phyloP scores from a whole-genome alignment of 1,140 invertebrate genomes.

The Leptinotarsa lineolata region DNA sequence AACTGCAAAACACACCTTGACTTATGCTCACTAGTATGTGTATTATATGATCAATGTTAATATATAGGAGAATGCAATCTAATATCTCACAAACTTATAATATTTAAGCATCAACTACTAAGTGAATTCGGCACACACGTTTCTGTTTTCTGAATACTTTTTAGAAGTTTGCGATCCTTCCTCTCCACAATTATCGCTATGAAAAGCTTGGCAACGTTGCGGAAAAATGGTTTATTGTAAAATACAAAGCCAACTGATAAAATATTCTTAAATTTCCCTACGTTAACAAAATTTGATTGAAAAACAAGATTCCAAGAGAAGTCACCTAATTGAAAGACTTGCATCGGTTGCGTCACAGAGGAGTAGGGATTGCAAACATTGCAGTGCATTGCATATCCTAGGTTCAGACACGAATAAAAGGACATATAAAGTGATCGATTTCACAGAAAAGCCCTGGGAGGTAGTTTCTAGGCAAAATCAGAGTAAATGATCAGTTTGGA shows the following conservation, averaged over 20 bases:
- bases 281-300: constrained; percentile 18
- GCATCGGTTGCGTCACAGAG: constrained; percentile 13
- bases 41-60: too few species aligned
- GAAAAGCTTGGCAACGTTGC: constrained; percentile 22
- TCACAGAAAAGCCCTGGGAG: constrained; percentile 39
- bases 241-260: constrained; percentile 18
- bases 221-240: constrained; percentile 23
- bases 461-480: constrained; percentile 29
- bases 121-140: too few species aligned
- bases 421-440: constrained; percentile 44
- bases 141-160: too few species aligned
- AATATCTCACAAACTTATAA: too few species aligned
- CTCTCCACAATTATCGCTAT: background rate
- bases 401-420: constrained; percentile 28
- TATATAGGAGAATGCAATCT: too few species aligned
- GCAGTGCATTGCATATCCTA: constrained; percentile 22
- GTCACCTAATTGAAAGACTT: background rate
- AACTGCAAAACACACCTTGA: too few species aligned
- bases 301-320: constrained; percentile 6
- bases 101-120: too few species aligned
- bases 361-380: constrained; percentile 20
- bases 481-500: background rate
- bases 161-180: background rate
- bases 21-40: too few species aligned
- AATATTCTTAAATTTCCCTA: constrained; percentile 20